Conservation (phyloP, 2,113 vertebrate genomes). For the Syngnathoides biaculeatus region DNA sequence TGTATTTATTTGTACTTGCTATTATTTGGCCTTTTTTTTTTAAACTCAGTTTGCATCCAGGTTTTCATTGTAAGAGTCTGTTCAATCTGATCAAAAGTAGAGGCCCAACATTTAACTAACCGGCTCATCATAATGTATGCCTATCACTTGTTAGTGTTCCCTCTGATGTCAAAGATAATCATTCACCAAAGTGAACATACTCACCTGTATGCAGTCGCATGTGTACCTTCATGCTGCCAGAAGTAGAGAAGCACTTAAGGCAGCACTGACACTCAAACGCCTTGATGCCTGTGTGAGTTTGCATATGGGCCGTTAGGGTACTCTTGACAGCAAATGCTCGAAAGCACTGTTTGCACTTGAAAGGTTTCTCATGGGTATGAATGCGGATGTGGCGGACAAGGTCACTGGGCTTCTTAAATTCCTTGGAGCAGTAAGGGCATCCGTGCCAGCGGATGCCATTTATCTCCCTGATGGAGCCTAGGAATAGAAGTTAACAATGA, state of each 20-base stretch:
- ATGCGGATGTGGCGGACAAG: constrained; percentile 97
- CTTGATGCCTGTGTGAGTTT: constrained; percentile 96
- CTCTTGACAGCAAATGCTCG: constrained; percentile 97
- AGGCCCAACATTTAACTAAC: background rate
- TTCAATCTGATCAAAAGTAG: too few relatives aligned
- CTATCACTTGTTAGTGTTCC: background rate
- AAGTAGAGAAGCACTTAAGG: constrained; percentile 97
- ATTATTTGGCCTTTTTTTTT: too few relatives aligned
- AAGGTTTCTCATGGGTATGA: constrained; percentile 97
- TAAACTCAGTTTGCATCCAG: too few relatives aligned
- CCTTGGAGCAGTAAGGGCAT: constrained; percentile 94
- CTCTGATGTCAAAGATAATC: constrained; percentile 12
- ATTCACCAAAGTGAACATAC: constrained; percentile 4
- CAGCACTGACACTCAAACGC: constrained; percentile 95
- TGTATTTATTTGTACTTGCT: too few relatives aligned
- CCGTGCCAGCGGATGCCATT: constrained; percentile 94
- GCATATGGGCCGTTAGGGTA: constrained; percentile 96
- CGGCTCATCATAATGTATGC: background rate
- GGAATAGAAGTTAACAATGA: background rate
- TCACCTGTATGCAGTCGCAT: constrained; percentile 96
- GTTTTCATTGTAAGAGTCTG: too few relatives aligned
- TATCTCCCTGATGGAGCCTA: constrained; percentile 92
- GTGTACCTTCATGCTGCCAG: constrained; percentile 98
- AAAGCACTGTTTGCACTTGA: constrained; percentile 98
- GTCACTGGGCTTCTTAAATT: constrained; percentile 98